Percentiles rank a stretch among this genome's conserved stretches.
Conservation (phyloP, 92 coral and sea anemone genomes). For the Heteractis magnifica region DNA sequence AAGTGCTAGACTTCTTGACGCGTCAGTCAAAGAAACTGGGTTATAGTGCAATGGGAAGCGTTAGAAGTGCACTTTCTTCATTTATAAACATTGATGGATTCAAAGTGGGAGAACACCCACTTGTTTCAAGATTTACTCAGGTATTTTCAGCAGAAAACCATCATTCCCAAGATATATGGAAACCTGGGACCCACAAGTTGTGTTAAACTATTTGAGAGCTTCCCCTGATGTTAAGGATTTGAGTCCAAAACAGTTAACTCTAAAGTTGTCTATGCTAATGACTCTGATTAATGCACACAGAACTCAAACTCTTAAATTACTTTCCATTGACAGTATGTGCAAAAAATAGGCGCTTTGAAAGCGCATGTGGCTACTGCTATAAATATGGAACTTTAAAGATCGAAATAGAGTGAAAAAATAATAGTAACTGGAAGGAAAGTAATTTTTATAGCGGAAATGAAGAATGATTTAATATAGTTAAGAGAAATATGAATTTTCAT, state of each 20-base stretch:
- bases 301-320: conserved; percentile 4
- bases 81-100: conserved; percentile 36
- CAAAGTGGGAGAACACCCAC: conserved; percentile 40
- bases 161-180: conserved; percentile 38
- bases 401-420: too few relatives aligned
- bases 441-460: too few relatives aligned
- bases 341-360: too few relatives aligned
- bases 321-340: background rate
- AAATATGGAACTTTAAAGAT: too few relatives aligned
- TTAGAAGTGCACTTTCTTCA: conserved; percentile 24
- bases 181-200: conserved; percentile 51
- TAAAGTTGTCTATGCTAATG: background rate
- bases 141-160: conserved; percentile 49
- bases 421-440: too few relatives aligned
- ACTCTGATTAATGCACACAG: background rate
- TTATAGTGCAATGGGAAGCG: conserved; percentile 31
- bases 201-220: background rate
- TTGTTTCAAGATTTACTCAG: conserved; percentile 43
- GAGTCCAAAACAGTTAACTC: conserved; percentile 23
- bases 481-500: too few relatives aligned
- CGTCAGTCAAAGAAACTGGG: conserved; percentile 23
- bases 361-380: too few relatives aligned
- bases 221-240: background rate
- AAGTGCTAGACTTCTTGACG: conserved; percentile 6
- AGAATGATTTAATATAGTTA: too few relatives aligned